Conservation (phyloP, 2,888 invertebrate species). For the Drosophila picticornis region DNA sequence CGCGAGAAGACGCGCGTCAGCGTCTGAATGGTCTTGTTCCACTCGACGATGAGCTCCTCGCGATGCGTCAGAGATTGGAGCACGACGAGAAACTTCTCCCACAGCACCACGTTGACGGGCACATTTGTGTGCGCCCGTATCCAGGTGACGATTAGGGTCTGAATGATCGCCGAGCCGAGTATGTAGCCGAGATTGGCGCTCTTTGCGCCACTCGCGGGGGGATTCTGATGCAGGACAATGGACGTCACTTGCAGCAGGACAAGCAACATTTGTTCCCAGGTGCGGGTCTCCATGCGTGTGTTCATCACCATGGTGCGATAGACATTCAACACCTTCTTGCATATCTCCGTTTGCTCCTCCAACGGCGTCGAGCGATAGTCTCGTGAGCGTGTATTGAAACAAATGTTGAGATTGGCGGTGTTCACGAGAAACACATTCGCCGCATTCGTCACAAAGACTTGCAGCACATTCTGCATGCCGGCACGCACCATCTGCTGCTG, state of each 20-base stretch:
- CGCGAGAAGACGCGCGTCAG: constrained; percentile 96
- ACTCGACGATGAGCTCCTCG: constrained; percentile 97
- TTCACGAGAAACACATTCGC: constrained; percentile 95
- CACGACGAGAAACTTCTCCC: constrained; percentile 96
- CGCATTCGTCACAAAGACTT: constrained; percentile 95
- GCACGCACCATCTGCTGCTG: constrained; percentile 92
- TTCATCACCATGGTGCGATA: constrained; percentile 99
- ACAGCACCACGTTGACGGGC: constrained; percentile 93
- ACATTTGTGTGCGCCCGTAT: constrained; percentile 98
- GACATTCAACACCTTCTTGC: constrained; percentile 97
- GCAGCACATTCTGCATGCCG: constrained; percentile 89
- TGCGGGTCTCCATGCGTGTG: constrained; percentile 94
- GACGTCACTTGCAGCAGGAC: constrained; percentile 97
- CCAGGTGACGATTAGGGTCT: constrained; percentile 99
- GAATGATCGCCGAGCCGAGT: constrained; percentile 93
- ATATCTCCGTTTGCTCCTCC: constrained; percentile 97
- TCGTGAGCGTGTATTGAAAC: constrained; percentile 87
- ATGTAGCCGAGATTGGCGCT: constrained; percentile 89
- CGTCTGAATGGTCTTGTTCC: constrained; percentile 99
- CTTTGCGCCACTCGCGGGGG: constrained; percentile 89
- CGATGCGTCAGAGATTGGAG: constrained; percentile 95
- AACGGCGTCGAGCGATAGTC: constrained; percentile 88
- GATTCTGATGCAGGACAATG: constrained; percentile 91
- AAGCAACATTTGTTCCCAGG: constrained; percentile 95
- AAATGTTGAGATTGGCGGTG: constrained; percentile 85